phyloP scores from a whole-genome alignment of 2,113 vertebrate genomes.

The Anoplopoma fimbria region DNA sequence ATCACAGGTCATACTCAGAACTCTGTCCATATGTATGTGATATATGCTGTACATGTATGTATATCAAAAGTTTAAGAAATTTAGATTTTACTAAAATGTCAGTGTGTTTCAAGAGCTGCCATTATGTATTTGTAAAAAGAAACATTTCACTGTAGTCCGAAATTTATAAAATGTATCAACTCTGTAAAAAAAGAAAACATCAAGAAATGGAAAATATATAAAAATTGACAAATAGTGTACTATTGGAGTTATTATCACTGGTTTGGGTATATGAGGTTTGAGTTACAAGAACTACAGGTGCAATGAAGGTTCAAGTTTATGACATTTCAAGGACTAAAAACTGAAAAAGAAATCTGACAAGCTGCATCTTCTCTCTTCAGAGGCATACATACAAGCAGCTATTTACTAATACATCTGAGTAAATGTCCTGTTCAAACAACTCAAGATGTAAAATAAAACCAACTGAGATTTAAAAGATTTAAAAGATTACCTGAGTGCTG shows the following conservation, averaged over 20 bases:
- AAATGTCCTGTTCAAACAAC: neutral
- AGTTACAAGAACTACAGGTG: neutral
- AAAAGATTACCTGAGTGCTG: neutral
- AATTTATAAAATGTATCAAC: conserved; percentile 52
- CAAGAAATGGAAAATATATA: conserved; percentile 48
- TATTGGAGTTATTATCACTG: conserved; percentile 16
- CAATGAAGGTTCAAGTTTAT: neutral
- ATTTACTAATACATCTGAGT: neutral
- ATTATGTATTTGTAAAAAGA: conserved; percentile 60
- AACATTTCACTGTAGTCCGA: conserved; percentile 50
- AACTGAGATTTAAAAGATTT: neutral
- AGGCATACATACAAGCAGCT: neutral
- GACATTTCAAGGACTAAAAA: neutral
- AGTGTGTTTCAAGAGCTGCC: conserved; percentile 46
- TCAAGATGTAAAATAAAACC: neutral
- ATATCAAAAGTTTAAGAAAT: conserved; percentile 48
- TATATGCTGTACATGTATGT: conserved; percentile 63
- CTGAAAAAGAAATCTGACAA: neutral
- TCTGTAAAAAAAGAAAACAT: conserved; percentile 48
- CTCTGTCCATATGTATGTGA: conserved; percentile 46
- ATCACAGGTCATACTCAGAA: conserved; percentile 13
- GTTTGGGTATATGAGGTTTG: neutral
- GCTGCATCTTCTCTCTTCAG: neutral
- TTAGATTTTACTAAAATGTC: conserved; percentile 49
- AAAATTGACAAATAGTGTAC: conserved; percentile 4